Evolutionary conservation across 2,797 vertebrate species (phyloP).

Genomic region (Crenuchus spilurus): DNA sequence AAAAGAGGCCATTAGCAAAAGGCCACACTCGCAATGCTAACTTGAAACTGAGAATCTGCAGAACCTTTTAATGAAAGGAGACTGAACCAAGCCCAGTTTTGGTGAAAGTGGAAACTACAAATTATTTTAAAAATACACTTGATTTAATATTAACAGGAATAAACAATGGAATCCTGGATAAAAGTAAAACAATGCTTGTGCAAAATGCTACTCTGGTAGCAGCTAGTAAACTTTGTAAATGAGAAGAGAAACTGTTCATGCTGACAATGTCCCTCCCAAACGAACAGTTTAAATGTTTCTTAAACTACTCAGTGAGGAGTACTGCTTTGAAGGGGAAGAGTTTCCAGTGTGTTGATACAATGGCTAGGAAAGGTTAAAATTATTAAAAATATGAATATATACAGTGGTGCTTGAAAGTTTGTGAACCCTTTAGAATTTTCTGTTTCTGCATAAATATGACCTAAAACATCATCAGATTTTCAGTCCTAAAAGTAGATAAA

Average conservation of each 20-base stretch:
- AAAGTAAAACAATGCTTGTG: not conserved
- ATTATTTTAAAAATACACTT: not conserved
- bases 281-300: not conserved
- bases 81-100: not conserved
- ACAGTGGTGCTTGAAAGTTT: no score
- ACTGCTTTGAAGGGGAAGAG: not conserved
- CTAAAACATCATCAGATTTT: no score
- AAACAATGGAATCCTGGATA: no score
- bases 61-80: no score
- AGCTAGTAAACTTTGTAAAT: not conserved
- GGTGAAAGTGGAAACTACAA: not conserved
- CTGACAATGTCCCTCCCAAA: not conserved
- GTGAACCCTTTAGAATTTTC: no score
- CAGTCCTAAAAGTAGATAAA: no score
- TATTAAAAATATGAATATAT: no score
- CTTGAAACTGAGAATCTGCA: no score
- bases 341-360: not conserved
- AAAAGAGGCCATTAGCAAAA: no score
- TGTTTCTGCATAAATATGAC: no score
- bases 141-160: not conserved
- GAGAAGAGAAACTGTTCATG: not conserved
- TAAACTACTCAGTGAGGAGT: not conserved
- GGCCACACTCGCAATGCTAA: no score
- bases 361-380: not conserved
- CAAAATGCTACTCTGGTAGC: not conserved